Percentiles rank a stretch among this genome's conserved stretches.
Evolutionary conservation across 2,113 vertebrate genomes (phyloP).

Genomic region (Lanius collurio): DNA sequence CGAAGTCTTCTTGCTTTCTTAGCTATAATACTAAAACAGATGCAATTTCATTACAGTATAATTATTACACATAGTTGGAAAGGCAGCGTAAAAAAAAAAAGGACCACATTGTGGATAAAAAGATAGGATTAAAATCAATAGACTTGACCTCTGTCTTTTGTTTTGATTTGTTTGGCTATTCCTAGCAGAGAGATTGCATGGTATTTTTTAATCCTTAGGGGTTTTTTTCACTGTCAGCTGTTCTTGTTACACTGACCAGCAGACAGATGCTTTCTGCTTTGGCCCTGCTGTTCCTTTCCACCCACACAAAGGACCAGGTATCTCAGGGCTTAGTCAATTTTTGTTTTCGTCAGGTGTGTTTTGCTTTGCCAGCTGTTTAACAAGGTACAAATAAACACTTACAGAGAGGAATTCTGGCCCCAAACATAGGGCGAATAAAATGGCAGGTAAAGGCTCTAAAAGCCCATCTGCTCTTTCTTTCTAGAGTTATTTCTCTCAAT

Average conservation of each 20-base stretch:
- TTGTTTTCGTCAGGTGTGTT: not conserved
- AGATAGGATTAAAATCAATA: not conserved
- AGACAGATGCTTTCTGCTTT: not conserved
- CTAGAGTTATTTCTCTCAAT: not conserved
- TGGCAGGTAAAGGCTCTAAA: not conserved
- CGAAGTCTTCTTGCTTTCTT: not conserved
- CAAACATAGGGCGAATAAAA: not conserved
- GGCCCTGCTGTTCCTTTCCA: not conserved
- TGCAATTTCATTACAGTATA: not conserved
- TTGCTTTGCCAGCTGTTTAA: slow-evolving; percentile 14
- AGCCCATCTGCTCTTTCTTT: not conserved
- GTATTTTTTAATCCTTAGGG: not conserved
- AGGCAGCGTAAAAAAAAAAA: not conserved
- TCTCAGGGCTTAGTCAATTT: not conserved
- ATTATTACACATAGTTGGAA: not conserved
- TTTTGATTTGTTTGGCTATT: not conserved
- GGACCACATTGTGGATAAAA: not conserved
- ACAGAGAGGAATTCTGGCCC: not conserved
- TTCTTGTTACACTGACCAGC: not conserved
- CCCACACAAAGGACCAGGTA: not conserved
- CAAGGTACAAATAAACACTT: not conserved
- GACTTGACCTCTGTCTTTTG: not conserved
- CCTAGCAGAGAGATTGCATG: not conserved
- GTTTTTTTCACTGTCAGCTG: not conserved
- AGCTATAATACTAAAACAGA: not conserved